Evolutionary conservation across 2,797 vertebrate species (phyloP).

Genomic region (Novumbra hubbsi): DNA sequence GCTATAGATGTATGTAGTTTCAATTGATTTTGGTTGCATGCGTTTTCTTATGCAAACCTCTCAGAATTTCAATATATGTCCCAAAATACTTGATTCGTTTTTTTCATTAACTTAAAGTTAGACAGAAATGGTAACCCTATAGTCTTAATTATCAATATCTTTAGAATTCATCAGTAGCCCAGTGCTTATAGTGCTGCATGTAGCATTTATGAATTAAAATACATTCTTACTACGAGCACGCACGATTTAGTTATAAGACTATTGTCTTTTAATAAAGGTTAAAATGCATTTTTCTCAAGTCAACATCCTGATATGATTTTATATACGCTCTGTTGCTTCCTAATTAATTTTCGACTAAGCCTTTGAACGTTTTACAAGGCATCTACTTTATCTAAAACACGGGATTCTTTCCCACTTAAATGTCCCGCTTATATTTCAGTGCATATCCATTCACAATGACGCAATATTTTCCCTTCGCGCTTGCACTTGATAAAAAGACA

Average conservation of each 20-base stretch:
- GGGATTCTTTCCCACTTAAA: slow-evolving; percentile 1
- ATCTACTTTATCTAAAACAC: slow-evolving; percentile 23
- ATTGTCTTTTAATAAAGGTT: slow-evolving; percentile 12
- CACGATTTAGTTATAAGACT: background rate
- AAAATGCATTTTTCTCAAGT: slow-evolving; percentile 23
- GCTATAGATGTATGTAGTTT: background rate
- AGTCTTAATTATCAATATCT: background rate
- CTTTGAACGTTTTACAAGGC: slow-evolving; percentile 35
- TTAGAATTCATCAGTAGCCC: background rate
- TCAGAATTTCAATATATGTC: background rate
- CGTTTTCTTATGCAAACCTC: background rate
- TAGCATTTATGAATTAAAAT: background rate
- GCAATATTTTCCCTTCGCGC: slow-evolving; percentile 36
- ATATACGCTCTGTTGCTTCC: slow-evolving; percentile 11
- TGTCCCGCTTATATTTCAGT: slow-evolving; percentile 40
- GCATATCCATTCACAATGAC: slow-evolving; percentile 49
- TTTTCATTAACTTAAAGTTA: background rate
- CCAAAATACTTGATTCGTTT: background rate
- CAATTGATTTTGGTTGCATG: background rate
- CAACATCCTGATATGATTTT: slow-evolving; percentile 28
- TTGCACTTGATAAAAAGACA: slow-evolving; percentile 51
- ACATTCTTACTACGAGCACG: background rate
- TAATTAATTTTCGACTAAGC: slow-evolving; percentile 46
- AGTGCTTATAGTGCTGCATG: background rate
- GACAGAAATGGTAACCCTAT: background rate